These are phyloP conservation scores for Eupeodes latifasciatus DNA, from an alignment of 2,888 invertebrate genomes.

Conservation along the genomic window DNA sequence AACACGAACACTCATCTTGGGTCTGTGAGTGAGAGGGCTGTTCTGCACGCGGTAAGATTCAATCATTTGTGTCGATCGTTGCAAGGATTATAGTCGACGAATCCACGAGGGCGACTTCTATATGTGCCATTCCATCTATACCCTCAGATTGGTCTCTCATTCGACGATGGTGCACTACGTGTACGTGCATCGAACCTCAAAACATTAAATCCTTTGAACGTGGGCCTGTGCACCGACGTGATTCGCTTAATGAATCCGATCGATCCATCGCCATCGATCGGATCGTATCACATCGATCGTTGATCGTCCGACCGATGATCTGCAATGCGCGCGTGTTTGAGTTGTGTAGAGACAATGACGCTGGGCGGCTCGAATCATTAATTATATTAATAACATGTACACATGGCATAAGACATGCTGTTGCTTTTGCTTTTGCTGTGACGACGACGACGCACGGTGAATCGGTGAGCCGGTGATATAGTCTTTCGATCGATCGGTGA, in stretches of 20 bases:
- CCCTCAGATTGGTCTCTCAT: neutral
- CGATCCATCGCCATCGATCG: conserved; percentile 59
- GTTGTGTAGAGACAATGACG: conserved; percentile 63
- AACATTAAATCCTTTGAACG: conserved; percentile 70
- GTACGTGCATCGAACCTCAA: conserved; percentile 42
- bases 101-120: conserved; percentile 42
- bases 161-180: neutral
- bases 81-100: conserved; percentile 64
- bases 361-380: conserved; percentile 74
- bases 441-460: neutral
- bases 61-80: conserved; percentile 73
- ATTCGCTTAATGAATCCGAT: conserved; percentile 76
- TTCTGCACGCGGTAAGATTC: conserved; percentile 72
- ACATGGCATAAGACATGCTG: conserved; percentile 57
- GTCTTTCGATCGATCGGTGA: conserved; percentile 16
- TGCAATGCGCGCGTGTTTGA: conserved; percentile 58
- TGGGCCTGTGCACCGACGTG: conserved; percentile 71
- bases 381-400: conserved; percentile 75
- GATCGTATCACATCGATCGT: conserved; percentile 40
- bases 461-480: conserved; percentile 3
- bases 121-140: neutral
- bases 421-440: neutral
- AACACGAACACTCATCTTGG: conserved; percentile 66
- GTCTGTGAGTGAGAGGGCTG: conserved; percentile 41
- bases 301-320: conserved; percentile 60